Percentiles rank a stretch among this genome's conserved stretches.
phyloP scores from a whole-genome alignment of 2,113 vertebrate genomes.

The Motacilla alba region DNA sequence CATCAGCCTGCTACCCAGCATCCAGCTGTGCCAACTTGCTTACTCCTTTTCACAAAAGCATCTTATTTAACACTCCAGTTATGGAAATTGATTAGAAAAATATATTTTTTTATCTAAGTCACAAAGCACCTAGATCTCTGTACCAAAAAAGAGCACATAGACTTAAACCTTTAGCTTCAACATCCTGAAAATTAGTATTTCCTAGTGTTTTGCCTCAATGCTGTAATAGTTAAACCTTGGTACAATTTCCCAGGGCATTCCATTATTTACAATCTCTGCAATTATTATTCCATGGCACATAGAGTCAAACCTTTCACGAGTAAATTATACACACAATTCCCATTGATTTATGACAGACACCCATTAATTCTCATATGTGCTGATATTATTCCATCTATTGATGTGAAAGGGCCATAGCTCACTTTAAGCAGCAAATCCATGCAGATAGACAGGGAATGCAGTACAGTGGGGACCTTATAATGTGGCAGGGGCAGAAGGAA shows the following conservation, averaged over 20 bases:
- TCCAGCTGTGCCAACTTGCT: not conserved
- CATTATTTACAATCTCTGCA: not conserved
- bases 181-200: not conserved
- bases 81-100: not conserved
- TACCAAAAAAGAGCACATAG: not conserved
- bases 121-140: not conserved
- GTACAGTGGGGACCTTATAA: not conserved
- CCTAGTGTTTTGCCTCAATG: not conserved
- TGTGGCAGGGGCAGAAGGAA: not conserved
- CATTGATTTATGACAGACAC: not conserved
- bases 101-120: not conserved
- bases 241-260: not conserved
- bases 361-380: not conserved
- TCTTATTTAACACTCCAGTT: not conserved
- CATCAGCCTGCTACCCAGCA: not conserved
- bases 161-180: not conserved
- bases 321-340: slow-evolving; percentile 2
- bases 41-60: not conserved
- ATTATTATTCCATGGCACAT: not conserved
- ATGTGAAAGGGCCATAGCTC: not conserved
- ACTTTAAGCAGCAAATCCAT: not conserved
- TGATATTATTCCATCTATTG: not conserved
- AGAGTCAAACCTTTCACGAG: not conserved
- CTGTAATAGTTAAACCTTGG: not conserved
- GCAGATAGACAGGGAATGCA: not conserved